Evolutionary conservation across 2,888 invertebrate species (phyloP), one percentile per base, ranked within the genome.

Genomic region (Prosapia bicincta): DNA sequence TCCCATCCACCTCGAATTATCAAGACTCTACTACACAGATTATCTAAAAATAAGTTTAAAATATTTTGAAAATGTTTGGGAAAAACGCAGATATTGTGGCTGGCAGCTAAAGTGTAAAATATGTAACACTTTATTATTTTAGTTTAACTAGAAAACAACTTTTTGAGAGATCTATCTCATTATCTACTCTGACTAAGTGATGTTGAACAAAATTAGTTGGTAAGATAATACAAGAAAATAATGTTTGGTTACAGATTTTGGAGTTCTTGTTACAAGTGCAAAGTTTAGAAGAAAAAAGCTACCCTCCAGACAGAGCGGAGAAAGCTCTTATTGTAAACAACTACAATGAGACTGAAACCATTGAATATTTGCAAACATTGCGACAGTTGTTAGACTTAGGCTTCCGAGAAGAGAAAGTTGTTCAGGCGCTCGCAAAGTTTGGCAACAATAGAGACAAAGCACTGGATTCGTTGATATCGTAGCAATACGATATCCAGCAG

Each of bases 401-500:
- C 32, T 96, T 96, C 85, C 87, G 92, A 0, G 95, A 95, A 85
- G 88, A 89, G 75, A 88, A 89, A 82, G 93, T 93, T 70, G 91
- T 91, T 0, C 89, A 89, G 76, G 94, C 94, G 24, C 88, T 96
- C 72, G 85, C 92, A 38, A 90, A 91, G 82, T 92, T 91, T 83
- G 89, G 93, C 85, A 93, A 94, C 84, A 93, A 96, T 85, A 89
- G 92, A 83, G 95, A 96, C 84, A 93, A 92, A 86, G 95, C 95
- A 67, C 87, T 96, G 82, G 96, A 96, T 84, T 90, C 91, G 83
- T 87, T 95, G 81, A 92, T 95, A 83, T 90, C 92, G 83, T 94
- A 93, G 77, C 76, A 69, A 23, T 25, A 69, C 65, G n/a, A n/a
- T n/a, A n/a, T n/a, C n/a, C n/a, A n/a, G n/a, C 24, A 13, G 25